Percentiles rank a stretch among this genome's conserved stretches.
phyloP scores from a whole-genome alignment of 2,113 vertebrate genomes.

The Brachirus orientalis region DNA sequence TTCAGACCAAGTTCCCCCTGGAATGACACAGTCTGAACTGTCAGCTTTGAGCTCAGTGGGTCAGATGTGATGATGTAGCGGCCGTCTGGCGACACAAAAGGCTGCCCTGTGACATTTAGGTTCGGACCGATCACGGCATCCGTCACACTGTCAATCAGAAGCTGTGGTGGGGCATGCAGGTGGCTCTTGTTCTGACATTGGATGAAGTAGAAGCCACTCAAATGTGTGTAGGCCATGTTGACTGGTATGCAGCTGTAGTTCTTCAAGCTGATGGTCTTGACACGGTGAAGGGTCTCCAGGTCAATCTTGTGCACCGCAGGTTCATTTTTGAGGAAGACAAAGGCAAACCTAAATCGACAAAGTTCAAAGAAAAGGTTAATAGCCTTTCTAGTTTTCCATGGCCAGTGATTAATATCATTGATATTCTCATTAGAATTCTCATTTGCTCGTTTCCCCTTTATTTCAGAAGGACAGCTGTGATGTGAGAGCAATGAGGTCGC shows the following conservation, averaged over 20 bases:
- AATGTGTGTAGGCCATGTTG: conserved; percentile 92
- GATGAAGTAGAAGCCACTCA: conserved; percentile 91
- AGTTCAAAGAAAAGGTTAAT: conserved; percentile 74
- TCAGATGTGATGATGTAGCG: conserved; percentile 87
- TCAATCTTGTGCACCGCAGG: conserved; percentile 90
- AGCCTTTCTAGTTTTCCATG: conserved; percentile 33
- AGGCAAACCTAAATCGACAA: conserved; percentile 88
- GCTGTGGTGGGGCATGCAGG: conserved; percentile 66
- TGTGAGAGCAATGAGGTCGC: conserved; percentile 21
- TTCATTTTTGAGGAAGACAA: conserved; percentile 88
- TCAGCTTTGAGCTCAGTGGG: conserved; percentile 70
- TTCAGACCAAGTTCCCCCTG: conserved; percentile 84
- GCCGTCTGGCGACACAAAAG: conserved; percentile 87
- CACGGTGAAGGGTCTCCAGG: conserved; percentile 89
- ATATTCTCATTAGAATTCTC: conserved; percentile 69
- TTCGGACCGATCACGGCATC: conserved; percentile 88
- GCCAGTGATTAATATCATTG: conserved; percentile 54
- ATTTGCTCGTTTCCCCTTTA: conserved; percentile 63
- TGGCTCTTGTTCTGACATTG: conserved; percentile 80
- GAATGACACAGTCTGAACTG: conserved; percentile 86
- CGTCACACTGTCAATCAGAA: conserved; percentile 91
- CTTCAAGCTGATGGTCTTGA: conserved; percentile 90
- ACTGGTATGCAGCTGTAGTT: conserved; percentile 85
- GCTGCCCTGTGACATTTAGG: conserved; percentile 76
- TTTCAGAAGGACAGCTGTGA: conserved; percentile 34